Base-by-base conservation (phyloP, 1,140 invertebrate genomes). In the Drosophila dunni region DNA sequence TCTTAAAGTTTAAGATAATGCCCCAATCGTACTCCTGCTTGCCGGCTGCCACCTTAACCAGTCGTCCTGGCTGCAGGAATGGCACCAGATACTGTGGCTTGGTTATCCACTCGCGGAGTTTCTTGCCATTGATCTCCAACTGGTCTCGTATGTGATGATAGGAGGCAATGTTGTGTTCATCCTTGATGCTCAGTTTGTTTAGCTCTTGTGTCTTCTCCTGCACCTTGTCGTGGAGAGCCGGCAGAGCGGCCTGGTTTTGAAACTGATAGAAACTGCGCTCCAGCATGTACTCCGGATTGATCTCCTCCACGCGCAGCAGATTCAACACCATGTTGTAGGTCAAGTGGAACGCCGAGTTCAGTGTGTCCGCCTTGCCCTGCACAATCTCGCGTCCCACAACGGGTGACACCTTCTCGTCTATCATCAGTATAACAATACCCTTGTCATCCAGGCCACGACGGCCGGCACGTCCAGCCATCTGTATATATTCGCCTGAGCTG, bases 301-400 rank as follows among this genome's bases (percentile, higher is more conserved):
- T 99, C 93, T 99, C 99, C 93, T 99, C 99, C 6, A 99, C 99
- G 91, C 96, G 93, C 40, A 99, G 93, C 69, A 99, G 93, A 94
- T 99, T 99, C 7, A 99, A 93, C 8, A 99, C 98, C 99, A 99
- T 99, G 92, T 99, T 99, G 92, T 99, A 99, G 0, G 99, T 99
- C 50, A 99, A 94, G 93, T 99, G 98, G 93, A 99, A 99, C 0
- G 99, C 98, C 1, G 98, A 99, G 93, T 99, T 99, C 33, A 99
- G 96, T 0, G 98, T 96, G 94, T 99, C 99, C 0, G 98, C 95
- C 88, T 95, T 95, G 44, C 99, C 98, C 93, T 98, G 97, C 1
- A 99, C 95, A 75, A 99, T 96, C 48, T 96, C 95, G 90, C 98
- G 95, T 1, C 97, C 97, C 15, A 96, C 95, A 10, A 95, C 94